Evolutionary conservation across 2,113 vertebrate genomes (phyloP), one percentile per base, ranked within the genome.

Genomic region (Gadus chalcogrammus): DNA sequence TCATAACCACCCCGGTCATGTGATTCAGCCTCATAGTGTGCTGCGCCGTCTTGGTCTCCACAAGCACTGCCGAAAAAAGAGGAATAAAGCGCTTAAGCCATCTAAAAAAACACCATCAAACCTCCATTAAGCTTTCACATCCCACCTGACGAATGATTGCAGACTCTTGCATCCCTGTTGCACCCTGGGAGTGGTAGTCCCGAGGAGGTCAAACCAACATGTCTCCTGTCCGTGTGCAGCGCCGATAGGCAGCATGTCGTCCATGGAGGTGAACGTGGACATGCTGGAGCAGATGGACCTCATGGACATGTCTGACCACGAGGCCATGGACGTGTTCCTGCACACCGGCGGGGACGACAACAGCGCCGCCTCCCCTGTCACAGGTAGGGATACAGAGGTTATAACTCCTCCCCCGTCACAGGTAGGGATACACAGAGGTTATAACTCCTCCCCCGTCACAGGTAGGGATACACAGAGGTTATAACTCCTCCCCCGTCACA

Each of bases 271-370:
- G 80, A 99, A 99, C 0, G 94, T 99, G 80, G 97, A 99, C 90
- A 92, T 95, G 94, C 87, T 99, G 89, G 97, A 99, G 83, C 97
- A 99, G 91, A 98, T 99, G 97, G 97, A 99, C 56, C 89, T 99
- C 12, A 95, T 96, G 93, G 97, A 98, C 85, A 92, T 98, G 89
- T 96, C 95, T 3, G 97, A 99, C 89, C 97, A 99, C 60, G 97
- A 98, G 88, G 95, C 96, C 17, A 88, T 99, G 2, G 97, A 99
- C 1, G 96, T 99, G 72, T 99, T 99, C 62, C 86, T 99, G 75
- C 97, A 94, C 87, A 97, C 96, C 0, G 95, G 94, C 24, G 92
- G 92, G 13, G 97, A 99, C 76, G 97, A 97, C 71, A 94, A 90
- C 79, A 90, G 89, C 0, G 74, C 88, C 24, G 88, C 88, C 22